Evolutionary conservation across 2,888 invertebrate species (phyloP).

Genomic region (Chymomyza caudatula): DNA sequence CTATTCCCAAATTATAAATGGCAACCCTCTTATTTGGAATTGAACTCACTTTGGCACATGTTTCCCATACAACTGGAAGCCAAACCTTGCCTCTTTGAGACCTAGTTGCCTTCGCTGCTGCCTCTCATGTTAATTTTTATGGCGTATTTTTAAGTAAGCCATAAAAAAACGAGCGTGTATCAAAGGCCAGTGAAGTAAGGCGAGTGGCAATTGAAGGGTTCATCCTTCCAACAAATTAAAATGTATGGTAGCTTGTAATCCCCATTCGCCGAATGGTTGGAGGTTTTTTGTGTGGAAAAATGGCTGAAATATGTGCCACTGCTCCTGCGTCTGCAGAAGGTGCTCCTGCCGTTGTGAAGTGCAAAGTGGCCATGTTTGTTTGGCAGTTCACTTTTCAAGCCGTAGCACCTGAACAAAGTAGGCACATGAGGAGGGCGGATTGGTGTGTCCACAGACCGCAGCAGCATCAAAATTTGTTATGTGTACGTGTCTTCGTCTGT

Average conservation of each 20-base stretch:
- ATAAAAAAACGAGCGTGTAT: conserved; percentile 37
- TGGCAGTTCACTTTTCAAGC: neutral
- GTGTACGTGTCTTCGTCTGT: conserved; percentile 1
- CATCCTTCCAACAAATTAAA: conserved; percentile 60
- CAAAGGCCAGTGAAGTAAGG: neutral
- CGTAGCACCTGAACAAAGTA: neutral
- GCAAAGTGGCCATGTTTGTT: conserved; percentile 41
- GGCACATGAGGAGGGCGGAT: too few relatives aligned
- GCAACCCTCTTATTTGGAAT: neutral
- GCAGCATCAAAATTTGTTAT: conserved; percentile 25
- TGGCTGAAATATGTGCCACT: neutral
- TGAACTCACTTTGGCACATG: neutral
- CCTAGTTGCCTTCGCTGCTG: conserved; percentile 16
- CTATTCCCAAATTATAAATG: too few relatives aligned
- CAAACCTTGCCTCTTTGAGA: neutral
- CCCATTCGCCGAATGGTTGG: conserved; percentile 2
- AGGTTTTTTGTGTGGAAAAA: neutral
- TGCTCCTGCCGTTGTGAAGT: conserved; percentile 30
- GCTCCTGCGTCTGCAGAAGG: neutral
- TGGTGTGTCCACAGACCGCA: neutral
- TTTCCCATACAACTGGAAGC: neutral
- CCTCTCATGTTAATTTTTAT: conserved; percentile 63
- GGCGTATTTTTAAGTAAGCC: conserved; percentile 60
- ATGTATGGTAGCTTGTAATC: conserved; percentile 43
- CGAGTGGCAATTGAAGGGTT: conserved; percentile 17